Percentiles rank a stretch among this genome's conserved stretches.
These are phyloP conservation scores for Cosmorhoe ocellata DNA, from an alignment of 2,888 invertebrate genomes.

Conservation along the genomic window DNA sequence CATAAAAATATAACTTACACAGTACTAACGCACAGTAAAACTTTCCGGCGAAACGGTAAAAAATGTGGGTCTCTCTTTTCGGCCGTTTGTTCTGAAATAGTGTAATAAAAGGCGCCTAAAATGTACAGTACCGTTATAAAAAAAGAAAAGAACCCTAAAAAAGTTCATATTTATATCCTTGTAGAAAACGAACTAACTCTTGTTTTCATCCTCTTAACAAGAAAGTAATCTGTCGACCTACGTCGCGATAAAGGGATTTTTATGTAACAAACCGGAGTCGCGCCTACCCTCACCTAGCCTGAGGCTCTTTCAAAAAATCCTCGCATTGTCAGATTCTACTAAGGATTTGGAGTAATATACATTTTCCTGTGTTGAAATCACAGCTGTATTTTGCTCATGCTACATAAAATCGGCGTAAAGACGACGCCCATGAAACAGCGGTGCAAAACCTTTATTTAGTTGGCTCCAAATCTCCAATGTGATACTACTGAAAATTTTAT, in stretches of 20 bases:
- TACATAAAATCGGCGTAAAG: slow-evolving; percentile 78
- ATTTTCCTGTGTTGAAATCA: slow-evolving; percentile 77
- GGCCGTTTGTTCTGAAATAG: slow-evolving; percentile 36
- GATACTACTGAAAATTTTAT: slow-evolving; percentile 76
- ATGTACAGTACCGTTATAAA: slow-evolving; percentile 54
- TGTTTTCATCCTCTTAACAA: slow-evolving; percentile 81
- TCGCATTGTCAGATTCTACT: slow-evolving; percentile 75
- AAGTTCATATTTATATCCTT: slow-evolving; percentile 72
- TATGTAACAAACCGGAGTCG: slow-evolving; percentile 79
- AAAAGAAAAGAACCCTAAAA: slow-evolving; percentile 57
- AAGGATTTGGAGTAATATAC: slow-evolving; percentile 77
- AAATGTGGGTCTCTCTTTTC: slow-evolving; percentile 37
- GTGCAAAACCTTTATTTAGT: slow-evolving; percentile 72
- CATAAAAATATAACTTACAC: slow-evolving; percentile 26
- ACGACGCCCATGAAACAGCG: slow-evolving; percentile 67
- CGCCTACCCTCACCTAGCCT: slow-evolving; percentile 80
- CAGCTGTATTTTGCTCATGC: slow-evolving; percentile 74
- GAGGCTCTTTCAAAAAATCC: slow-evolving; percentile 73
- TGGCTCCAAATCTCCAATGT: slow-evolving; percentile 67
- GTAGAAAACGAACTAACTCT: slow-evolving; percentile 74
- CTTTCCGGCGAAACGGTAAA: slow-evolving; percentile 37
- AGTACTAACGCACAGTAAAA: slow-evolving; percentile 37
- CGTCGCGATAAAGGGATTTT: slow-evolving; percentile 80
- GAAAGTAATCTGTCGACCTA: slow-evolving; percentile 81
- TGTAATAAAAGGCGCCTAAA: slow-evolving; percentile 53